phyloP scores from a whole-genome alignment of 1,140 invertebrate genomes.

The Brachionus rotundiformis region DNA sequence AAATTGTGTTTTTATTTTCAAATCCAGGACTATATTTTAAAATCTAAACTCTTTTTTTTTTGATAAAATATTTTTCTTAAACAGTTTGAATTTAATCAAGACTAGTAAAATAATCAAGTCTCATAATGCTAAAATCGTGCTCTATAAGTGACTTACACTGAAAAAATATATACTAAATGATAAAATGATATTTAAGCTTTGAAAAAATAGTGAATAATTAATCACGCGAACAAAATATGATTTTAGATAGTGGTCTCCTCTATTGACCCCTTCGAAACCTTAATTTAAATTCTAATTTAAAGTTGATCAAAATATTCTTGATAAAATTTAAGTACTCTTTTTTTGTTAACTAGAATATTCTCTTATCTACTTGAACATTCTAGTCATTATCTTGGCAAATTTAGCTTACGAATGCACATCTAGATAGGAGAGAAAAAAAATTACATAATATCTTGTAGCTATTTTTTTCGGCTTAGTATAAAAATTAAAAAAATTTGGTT shows the following conservation, averaged over 20 bases:
- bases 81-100: conserved; percentile 12
- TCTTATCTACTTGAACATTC: background rate
- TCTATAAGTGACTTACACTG: background rate
- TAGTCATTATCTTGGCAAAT: background rate
- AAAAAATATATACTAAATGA: background rate
- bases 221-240: background rate
- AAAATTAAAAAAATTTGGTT: background rate
- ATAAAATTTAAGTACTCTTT: background rate
- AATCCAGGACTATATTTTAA: conserved; percentile 20
- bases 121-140: conserved; percentile 15
- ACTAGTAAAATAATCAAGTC: background rate
- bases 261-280: background rate
- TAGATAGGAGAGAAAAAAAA: background rate
- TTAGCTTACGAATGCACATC: background rate
- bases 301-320: background rate
- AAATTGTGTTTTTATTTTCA: background rate
- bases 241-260: background rate
- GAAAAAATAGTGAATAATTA: background rate
- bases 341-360: background rate
- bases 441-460: background rate
- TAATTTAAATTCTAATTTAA: no score
- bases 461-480: background rate
- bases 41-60: background rate
- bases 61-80: conserved; percentile 28
- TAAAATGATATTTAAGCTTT: conserved; percentile 1